A percentile compares a stretch with the other conserved stretches of the same genome.
Conservation (phyloP, 1,140 invertebrate species). For the Drosophila athabasca region DNA sequence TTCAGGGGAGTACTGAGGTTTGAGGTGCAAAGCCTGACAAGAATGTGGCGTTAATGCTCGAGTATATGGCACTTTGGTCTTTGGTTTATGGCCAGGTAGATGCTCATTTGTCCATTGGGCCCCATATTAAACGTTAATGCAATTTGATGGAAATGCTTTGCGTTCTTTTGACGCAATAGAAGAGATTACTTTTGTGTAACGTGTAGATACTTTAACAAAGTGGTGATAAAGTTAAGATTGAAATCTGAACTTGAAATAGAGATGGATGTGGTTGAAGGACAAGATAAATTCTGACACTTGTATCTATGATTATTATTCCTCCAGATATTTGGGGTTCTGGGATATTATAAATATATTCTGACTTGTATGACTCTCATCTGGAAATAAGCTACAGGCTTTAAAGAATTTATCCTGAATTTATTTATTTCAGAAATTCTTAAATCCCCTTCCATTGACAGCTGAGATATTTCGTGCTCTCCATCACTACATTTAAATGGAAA, state of each 20-base stretch:
- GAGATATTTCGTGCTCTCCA: too few relatives aligned
- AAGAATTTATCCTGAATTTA: too few relatives aligned
- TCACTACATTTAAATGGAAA: too few relatives aligned
- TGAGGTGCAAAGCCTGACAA: conserved; percentile 43
- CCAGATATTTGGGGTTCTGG: too few relatives aligned
- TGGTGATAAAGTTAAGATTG: conserved; percentile 13
- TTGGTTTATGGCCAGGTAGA: conserved; percentile 45
- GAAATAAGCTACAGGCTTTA: too few relatives aligned
- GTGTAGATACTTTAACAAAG: conserved; percentile 8
- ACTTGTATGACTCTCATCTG: too few relatives aligned
- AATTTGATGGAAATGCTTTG: conserved; percentile 60
- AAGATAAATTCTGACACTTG: background rate
- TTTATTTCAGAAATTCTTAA: too few relatives aligned
- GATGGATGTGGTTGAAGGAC: background rate
- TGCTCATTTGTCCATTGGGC: conserved; percentile 38
- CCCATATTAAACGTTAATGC: conserved; percentile 56
- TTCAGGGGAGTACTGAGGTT: conserved; percentile 11
- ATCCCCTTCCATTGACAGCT: too few relatives aligned
- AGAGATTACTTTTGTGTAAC: conserved; percentile 1
- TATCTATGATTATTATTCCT: background rate
- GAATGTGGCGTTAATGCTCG: conserved; percentile 41
- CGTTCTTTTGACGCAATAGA: background rate
- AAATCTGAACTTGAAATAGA: background rate
- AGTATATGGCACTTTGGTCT: conserved; percentile 15
- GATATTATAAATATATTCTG: too few relatives aligned